phyloP scores from a whole-genome alignment of 2,888 invertebrate genomes.

The Caenorhabditis wallacei region DNA sequence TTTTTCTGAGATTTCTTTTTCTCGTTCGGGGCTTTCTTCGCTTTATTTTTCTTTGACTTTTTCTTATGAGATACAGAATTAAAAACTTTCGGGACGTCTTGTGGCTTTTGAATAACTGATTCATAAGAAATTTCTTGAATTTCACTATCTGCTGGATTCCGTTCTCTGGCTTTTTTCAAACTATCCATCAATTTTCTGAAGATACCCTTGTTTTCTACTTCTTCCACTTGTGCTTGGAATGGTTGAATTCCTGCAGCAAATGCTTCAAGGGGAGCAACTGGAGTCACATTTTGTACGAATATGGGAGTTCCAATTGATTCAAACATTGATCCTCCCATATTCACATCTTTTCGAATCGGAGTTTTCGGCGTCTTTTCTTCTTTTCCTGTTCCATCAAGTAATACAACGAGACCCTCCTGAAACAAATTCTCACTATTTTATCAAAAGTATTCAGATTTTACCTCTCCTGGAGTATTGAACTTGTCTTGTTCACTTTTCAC shows the following conservation, averaged over 20 bases:
- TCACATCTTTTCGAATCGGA: neutral
- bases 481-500: neutral
- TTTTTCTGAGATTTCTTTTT: neutral
- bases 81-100: neutral
- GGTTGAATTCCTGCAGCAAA: conserved; percentile 65
- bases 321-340: conserved; percentile 46
- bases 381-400: conserved; percentile 4
- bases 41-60: neutral
- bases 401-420: conserved; percentile 3
- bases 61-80: neutral
- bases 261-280: conserved; percentile 43
- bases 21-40: neutral
- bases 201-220: conserved; percentile 22
- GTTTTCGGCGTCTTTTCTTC: neutral
- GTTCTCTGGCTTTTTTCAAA: neutral
- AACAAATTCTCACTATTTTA: neutral
- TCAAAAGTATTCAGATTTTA: neutral
- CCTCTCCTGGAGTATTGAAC: conserved; percentile 43
- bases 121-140: neutral
- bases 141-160: neutral
- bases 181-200: conserved; percentile 42
- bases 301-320: conserved; percentile 45
- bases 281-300: neutral
- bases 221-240: conserved; percentile 56
- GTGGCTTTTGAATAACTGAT: neutral